phyloP scores from a whole-genome alignment of 2,888 invertebrate genomes.

The Netelia fuscicornis region DNA sequence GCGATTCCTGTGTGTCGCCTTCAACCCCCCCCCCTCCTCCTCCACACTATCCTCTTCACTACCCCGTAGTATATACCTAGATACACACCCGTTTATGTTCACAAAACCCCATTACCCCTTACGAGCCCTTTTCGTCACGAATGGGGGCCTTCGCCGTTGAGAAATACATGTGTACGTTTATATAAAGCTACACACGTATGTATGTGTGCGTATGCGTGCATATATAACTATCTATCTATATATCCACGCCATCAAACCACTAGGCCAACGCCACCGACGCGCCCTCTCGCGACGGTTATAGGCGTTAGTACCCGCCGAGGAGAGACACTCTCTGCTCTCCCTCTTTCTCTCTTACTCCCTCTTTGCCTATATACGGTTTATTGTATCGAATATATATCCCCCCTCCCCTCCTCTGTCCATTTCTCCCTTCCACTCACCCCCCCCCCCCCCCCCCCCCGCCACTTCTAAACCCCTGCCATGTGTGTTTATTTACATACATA shows the following conservation, averaged over 20 bases:
- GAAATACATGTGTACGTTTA: neutral
- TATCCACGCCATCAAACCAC: conserved; percentile 24
- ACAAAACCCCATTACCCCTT: conserved; percentile 44
- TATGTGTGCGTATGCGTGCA: neutral
- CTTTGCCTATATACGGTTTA: conserved; percentile 20
- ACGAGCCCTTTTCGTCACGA: conserved; percentile 42
- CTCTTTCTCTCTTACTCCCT: neutral
- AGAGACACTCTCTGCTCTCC: neutral
- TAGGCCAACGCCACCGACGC: conserved; percentile 6
- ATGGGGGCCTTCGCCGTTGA: conserved; percentile 21
- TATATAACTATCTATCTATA: neutral
- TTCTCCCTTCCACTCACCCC: no score
- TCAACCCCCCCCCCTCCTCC: no score
- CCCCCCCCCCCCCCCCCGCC: neutral
- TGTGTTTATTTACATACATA: neutral
- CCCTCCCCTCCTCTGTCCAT: neutral
- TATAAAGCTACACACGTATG: neutral
- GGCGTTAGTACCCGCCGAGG: neutral
- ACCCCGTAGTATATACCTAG: neutral
- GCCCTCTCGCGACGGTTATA: conserved; percentile 18
- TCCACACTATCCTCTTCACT: neutral
- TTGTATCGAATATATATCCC: conserved; percentile 36
- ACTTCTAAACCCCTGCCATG: neutral
- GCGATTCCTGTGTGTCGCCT: neutral
- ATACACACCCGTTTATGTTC: conserved; percentile 4